A percentile compares a stretch with the other conserved stretches of the same genome.
Conservation (phyloP, 2,113 vertebrate genomes). For the Rhadina sibilatrix region DNA sequence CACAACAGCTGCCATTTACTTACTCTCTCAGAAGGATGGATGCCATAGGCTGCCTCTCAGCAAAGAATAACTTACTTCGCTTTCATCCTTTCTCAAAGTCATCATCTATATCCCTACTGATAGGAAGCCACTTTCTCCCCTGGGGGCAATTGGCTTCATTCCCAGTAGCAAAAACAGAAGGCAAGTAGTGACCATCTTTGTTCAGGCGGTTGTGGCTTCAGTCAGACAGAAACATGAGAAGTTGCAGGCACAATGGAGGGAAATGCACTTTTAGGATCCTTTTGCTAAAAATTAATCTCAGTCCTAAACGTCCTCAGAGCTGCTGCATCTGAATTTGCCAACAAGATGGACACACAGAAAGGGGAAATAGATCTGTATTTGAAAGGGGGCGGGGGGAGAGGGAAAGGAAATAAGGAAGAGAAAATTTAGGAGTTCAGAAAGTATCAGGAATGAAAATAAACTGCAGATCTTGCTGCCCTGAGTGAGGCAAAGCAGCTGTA, state of each 20-base stretch:
- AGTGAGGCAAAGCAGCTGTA: not conserved
- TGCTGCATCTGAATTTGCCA: not conserved
- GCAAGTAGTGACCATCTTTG: constrained; percentile 29
- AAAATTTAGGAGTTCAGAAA: not conserved
- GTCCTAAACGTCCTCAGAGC: not conserved
- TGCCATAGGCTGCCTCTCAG: constrained; percentile 38
- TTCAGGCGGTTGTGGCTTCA: constrained; percentile 2
- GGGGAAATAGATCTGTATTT: rapidly evolving
- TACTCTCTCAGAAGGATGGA: not conserved
- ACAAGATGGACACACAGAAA: not conserved
- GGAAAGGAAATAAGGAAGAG: not conserved
- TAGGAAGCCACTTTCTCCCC: constrained; percentile 35
- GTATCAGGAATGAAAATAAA: not conserved
- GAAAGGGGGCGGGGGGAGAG: not conserved
- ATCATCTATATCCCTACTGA: constrained; percentile 4
- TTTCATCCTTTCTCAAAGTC: constrained; percentile 51
- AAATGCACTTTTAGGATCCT: not conserved
- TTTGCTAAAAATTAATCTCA: not conserved
- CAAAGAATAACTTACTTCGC: constrained; percentile 19
- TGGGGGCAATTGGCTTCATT: constrained; percentile 31
- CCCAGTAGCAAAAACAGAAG: constrained; percentile 37
- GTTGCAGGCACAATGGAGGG: not conserved
- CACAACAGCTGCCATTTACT: constrained; percentile 53
- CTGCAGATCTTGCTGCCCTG: not conserved
- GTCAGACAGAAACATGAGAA: constrained; percentile 1